These are phyloP conservation scores for Latrodectus elegans DNA, from an alignment of 2,888 invertebrate species.

Conservation along the genomic window DNA sequence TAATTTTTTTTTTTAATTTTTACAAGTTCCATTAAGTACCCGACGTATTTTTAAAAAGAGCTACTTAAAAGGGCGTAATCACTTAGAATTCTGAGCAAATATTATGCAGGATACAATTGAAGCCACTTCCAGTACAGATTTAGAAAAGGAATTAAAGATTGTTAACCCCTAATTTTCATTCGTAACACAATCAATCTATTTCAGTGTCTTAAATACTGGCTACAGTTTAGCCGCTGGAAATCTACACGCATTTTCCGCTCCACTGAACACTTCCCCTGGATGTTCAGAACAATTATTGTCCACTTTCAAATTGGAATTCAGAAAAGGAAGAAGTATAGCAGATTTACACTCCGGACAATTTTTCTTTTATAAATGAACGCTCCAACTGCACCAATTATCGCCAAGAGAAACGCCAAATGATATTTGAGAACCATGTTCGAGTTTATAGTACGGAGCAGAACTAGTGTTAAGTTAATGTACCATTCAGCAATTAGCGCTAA, in stretches of 20 bases:
- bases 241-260: constrained; percentile 3
- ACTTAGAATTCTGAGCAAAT: no score
- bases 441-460: background rate
- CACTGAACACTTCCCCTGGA: background rate
- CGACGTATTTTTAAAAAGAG: no score
- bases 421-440: background rate
- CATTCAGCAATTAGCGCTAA: background rate
- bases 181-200: background rate
- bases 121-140: no score
- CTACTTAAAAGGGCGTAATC: no score
- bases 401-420: constrained; percentile 1
- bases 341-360: background rate
- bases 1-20: no score
- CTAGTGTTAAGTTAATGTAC: constrained; percentile 2
- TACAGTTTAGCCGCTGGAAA: background rate
- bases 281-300: constrained; percentile 1
- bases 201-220: background rate
- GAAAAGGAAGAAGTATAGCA: background rate
- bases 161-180: background rate
- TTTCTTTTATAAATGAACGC: background rate
- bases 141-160: background rate
- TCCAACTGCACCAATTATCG: constrained; percentile 3
- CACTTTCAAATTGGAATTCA: constrained; percentile 1
- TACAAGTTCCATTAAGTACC: no score
- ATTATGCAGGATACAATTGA: no score